Conservation (phyloP, 2,888 invertebrate species). For the Agrypnus murinus region DNA sequence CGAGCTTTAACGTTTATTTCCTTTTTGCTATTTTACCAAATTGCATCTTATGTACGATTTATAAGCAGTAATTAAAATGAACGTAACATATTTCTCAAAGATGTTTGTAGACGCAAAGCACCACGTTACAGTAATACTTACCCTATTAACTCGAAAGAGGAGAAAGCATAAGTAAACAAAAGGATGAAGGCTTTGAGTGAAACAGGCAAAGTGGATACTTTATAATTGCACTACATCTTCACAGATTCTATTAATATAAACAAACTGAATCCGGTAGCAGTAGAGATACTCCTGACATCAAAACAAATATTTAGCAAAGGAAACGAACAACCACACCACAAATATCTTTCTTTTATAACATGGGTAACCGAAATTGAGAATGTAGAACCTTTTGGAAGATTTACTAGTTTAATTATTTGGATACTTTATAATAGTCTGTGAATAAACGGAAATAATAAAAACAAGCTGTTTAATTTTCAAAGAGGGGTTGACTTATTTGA, state of each 20-base stretch:
- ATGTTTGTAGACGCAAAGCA: slow-evolving; percentile 19
- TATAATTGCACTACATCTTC: slow-evolving; percentile 24
- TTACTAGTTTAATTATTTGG: no score
- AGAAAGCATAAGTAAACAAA: slow-evolving; percentile 34
- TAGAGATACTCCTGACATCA: background rate
- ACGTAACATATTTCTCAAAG: slow-evolving; percentile 13
- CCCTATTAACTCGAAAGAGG: slow-evolving; percentile 22
- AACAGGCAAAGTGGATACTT: slow-evolving; percentile 22
- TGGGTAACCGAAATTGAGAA: background rate
- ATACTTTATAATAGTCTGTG: no score
- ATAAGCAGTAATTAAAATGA: slow-evolving; percentile 24
- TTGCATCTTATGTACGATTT: slow-evolving; percentile 20
- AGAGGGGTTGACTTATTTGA: no score
- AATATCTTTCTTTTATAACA: background rate
- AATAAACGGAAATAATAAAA: no score
- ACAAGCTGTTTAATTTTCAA: no score
- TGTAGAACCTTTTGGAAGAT: no score
- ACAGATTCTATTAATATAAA: slow-evolving; percentile 26
- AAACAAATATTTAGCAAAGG: slow-evolving; percentile 10
- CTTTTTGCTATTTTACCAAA: no score
- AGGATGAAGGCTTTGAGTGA: slow-evolving; percentile 25
- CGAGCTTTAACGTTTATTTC: no score
- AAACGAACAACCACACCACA: background rate
- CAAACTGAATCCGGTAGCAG: slow-evolving; percentile 12
- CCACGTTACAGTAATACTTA: slow-evolving; percentile 33